Evolutionary conservation across 2,797 vertebrate species (phyloP), one percentile per base, ranked within the genome.

Genomic region (Alosa sapidissima): DNA sequence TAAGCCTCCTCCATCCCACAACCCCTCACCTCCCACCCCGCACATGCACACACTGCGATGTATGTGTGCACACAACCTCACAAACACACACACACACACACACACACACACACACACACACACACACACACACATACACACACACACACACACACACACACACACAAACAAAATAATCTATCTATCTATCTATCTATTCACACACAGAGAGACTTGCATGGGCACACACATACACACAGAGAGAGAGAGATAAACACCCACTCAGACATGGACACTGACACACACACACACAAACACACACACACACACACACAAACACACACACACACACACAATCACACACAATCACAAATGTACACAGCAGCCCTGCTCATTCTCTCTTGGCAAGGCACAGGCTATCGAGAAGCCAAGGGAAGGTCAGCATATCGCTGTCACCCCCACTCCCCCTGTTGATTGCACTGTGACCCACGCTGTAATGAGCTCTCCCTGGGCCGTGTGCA

Each of bases 391-490:
- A 86, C 83, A 86, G 89, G 90, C 91, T 90, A 90, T 88, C 82
- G 84, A 86, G 82, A 88, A 88, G 90, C 88, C 90, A 92, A 92
- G 87, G 83, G 87, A 47, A 91, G 88, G 58, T 36, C 84, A 48
- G 58, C 48, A 21, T 65, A 55, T 82, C 90, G 90, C 91, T 91
- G 91, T 94, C 92, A 91, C 85, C 88, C 88, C 86, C 65, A 49
- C 92, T 91, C 91, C 86, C 90, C n/a, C 83, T 87, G 89, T 90
- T 90, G 89, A 87, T 90, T 86, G 86, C 84, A 87, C 83, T 82
- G 21, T 84, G 89, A 89, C 89, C 86, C 89, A 87, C 86, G 81
- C 83, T 72, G 72, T 92, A 91, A 94, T 91, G 91, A 94, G 91
- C 89, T 91, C 84, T 72, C 88, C 86, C 75, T 88, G 75, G 90